phyloP scores from a whole-genome alignment of 1,140 invertebrate species.

The Phthorimaea operculella region DNA sequence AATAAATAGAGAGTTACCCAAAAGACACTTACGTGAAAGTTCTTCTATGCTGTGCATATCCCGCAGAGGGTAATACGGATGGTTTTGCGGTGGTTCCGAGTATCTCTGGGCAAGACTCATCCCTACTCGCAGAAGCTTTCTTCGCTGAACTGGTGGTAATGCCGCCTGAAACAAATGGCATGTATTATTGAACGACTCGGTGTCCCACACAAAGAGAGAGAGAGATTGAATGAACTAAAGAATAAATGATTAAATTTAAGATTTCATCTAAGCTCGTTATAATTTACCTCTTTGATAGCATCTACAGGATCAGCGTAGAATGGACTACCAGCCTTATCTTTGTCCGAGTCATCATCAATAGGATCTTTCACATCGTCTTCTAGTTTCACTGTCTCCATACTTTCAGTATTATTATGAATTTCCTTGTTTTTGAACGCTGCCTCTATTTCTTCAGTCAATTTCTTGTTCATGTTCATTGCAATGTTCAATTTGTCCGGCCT shows the following conservation, averaged over 20 bases:
- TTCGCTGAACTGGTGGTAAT: conserved; percentile 54
- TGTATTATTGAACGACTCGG: conserved; percentile 11
- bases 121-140: conserved; percentile 49
- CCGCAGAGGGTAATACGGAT: conserved; percentile 63
- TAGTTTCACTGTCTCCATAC: conserved; percentile 61
- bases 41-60: conserved; percentile 68
- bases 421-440: conserved; percentile 50
- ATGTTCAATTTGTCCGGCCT: conserved; percentile 65
- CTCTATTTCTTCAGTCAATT: conserved; percentile 61
- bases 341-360: conserved; percentile 49
- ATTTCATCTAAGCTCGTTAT: conserved; percentile 3
- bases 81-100: conserved; percentile 69
- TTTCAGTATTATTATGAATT: conserved; percentile 46
- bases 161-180: conserved; percentile 45
- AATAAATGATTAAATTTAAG: not conserved
- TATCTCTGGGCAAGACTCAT: conserved; percentile 66
- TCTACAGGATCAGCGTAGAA: conserved; percentile 94
- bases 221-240: conserved; percentile 1
- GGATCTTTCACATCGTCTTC: conserved; percentile 44
- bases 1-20: too few relatives aligned
- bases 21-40: conserved; percentile 57
- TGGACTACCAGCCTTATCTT: conserved; percentile 80
- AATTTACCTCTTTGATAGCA: conserved; percentile 73
- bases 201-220: too few relatives aligned
- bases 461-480: conserved; percentile 61